These are phyloP conservation scores for Morpho deidamia DNA, from an alignment of 2,888 invertebrate species.

Conservation along the genomic window DNA sequence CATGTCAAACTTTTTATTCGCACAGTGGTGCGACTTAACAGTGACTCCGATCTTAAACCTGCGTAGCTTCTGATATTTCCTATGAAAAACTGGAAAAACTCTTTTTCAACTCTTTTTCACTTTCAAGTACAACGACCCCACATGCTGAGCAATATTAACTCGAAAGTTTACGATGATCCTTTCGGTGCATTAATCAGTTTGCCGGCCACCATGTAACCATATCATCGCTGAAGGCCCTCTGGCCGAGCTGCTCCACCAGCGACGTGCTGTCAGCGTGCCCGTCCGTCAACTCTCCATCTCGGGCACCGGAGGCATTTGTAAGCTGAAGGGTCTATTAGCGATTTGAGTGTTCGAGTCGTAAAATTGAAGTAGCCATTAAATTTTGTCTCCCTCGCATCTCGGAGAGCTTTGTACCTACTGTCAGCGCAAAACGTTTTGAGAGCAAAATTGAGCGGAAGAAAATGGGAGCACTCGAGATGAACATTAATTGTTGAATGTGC, in stretches of 20 bases:
- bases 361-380: constrained; percentile 16
- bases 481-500: neutral
- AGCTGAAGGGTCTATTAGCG: constrained; percentile 12
- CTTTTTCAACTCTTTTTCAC: too few species aligned
- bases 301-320: constrained; percentile 1
- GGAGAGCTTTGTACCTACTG: constrained; percentile 1
- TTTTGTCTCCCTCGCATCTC: constrained; percentile 11
- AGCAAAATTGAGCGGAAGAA: neutral
- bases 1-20: neutral
- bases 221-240: too few species aligned
- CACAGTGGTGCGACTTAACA: neutral
- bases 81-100: too few species aligned
- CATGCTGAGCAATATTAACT: too few species aligned
- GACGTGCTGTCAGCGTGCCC: constrained; percentile 1
- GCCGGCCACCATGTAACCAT: too few species aligned
- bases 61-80: too few species aligned
- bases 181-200: too few species aligned
- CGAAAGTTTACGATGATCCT: too few species aligned
- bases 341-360: constrained; percentile 6
- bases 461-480: neutral
- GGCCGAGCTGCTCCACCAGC: neutral
- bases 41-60: too few species aligned
- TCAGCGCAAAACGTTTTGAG: constrained; percentile 1
- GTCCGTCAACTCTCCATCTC: too few species aligned
- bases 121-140: too few species aligned